Evolutionary conservation across 1,140 invertebrate genomes (phyloP), one percentile per base, ranked within the genome.

Genomic region (Brachionus angularis): DNA sequence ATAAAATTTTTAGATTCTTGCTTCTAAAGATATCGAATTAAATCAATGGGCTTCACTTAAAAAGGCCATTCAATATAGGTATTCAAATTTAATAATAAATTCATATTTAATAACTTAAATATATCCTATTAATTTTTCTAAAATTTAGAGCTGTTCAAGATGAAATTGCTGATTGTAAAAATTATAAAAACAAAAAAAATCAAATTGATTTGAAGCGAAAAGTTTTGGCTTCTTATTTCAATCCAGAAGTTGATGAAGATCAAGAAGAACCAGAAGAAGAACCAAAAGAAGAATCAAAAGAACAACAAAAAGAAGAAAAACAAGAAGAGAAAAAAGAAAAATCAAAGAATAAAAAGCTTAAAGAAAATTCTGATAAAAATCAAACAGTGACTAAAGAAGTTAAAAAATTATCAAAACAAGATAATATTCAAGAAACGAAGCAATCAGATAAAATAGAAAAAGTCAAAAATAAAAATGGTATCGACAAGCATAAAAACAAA

Each of bases 1-100:
- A 73, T 72, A 36, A 18, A 50, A 72, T 74, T 82, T 84, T 50
- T 76, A 93, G 89, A 92, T 98, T 78, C 83, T 98, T 72, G 81
- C 86, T 75, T 90, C 91, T 36, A 88, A 92, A 77, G 93, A 96
- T 77, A 88, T 87, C 76, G 93, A 97, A 82, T 82, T 98, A 3
- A 97, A 98, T 77, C 86, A 86, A 73, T 98, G 95, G 95, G 91
- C 88, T 76, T 90, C 93, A 0, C 79, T 98, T 2, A 95, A 93
- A 80, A 94, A 91, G 82, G 87, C 91, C 8, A 84, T 88, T n/a
- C 87, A 89, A 77, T 86, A 89, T 74, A 85, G 79, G 76, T 77
- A n/a, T n/a, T n/a, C n/a, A 71, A 33, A 52, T 47, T 33, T 64
- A 47, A 71, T 18, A 25, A 31, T 7, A 34, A 50, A 25, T 64